Percentiles rank a stretch among this genome's conserved stretches.
phyloP scores from a whole-genome alignment of 2,797 vertebrate genomes.

The Luscinia luscinia region DNA sequence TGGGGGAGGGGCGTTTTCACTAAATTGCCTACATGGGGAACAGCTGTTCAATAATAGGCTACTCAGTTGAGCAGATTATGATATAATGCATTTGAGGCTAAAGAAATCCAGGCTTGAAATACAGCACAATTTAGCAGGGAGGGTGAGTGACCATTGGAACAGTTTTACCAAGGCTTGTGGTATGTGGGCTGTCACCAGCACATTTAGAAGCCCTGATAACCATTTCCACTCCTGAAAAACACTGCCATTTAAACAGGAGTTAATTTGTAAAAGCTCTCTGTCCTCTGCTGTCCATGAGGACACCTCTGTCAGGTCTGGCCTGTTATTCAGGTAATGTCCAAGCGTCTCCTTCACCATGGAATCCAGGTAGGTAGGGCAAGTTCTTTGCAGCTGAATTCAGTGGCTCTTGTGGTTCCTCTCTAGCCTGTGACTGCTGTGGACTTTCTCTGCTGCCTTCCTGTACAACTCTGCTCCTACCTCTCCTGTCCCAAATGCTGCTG shows the following conservation, averaged over 20 bases:
- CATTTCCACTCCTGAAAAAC: not conserved
- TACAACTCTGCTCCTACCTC: not conserved
- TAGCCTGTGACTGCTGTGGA: not conserved
- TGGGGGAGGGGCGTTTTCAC: constrained; percentile 30
- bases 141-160: constrained; percentile 20
- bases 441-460: not conserved
- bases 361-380: not conserved
- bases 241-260: not conserved
- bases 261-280: not conserved
- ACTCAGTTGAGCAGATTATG: constrained; percentile 54
- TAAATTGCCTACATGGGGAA: constrained; percentile 49
- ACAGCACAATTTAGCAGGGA: not conserved
- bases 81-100: constrained; percentile 44
- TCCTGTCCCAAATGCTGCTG: not conserved
- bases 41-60: constrained; percentile 60
- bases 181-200: not conserved
- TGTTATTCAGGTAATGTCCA: not conserved
- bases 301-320: not conserved
- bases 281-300: not conserved
- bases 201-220: not conserved
- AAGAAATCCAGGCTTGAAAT: constrained; percentile 50
- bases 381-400: not conserved
- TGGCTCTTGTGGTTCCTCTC: not conserved
- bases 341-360: not conserved
- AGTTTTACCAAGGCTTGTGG: not conserved